A percentile compares a stretch with the other conserved stretches of the same genome.
Conservation (phyloP, 2,888 invertebrate genomes). For the Drosophila putrida region DNA sequence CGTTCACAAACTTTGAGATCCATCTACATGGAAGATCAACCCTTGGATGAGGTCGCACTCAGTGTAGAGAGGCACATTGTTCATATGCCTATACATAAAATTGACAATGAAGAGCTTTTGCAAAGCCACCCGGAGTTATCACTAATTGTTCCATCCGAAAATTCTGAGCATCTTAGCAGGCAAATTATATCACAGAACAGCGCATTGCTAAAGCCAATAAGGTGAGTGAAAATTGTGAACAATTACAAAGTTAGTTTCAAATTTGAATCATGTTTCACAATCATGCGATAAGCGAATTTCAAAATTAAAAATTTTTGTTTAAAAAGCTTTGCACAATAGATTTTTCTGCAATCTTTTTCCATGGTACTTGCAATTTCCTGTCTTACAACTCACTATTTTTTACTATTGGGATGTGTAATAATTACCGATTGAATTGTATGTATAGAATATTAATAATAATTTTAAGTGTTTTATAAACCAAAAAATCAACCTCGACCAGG, state of each 20-base stretch:
- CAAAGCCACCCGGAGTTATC: conserved; percentile 7
- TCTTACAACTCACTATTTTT: too few relatives aligned
- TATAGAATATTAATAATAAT: too few relatives aligned
- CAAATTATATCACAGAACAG: conserved; percentile 14
- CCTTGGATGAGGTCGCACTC: conserved; percentile 5
- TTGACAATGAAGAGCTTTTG: conserved; percentile 5
- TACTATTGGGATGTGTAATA: too few relatives aligned
- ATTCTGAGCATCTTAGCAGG: conserved; percentile 13
- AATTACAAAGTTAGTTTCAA: too few relatives aligned
- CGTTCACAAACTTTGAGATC: neutral
- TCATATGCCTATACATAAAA: neutral
- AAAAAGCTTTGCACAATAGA: too few relatives aligned
- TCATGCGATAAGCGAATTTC: too few relatives aligned
- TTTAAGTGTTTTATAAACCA: too few relatives aligned
- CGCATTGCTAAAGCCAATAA: conserved; percentile 16
- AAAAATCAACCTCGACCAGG: neutral
- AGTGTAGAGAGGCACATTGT: conserved; percentile 7
- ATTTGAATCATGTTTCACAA: too few relatives aligned
- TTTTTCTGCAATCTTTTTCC: too few relatives aligned
- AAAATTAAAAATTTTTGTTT: too few relatives aligned
- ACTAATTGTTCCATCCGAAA: conserved; percentile 1
- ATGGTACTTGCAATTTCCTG: too few relatives aligned
- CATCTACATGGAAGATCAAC: conserved; percentile 4
- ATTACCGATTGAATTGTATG: too few relatives aligned
- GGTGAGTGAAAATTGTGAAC: conserved; percentile 11